Evolutionary conservation across 2,888 invertebrate species (phyloP).

Genomic region (Oxyteleia sp.): DNA sequence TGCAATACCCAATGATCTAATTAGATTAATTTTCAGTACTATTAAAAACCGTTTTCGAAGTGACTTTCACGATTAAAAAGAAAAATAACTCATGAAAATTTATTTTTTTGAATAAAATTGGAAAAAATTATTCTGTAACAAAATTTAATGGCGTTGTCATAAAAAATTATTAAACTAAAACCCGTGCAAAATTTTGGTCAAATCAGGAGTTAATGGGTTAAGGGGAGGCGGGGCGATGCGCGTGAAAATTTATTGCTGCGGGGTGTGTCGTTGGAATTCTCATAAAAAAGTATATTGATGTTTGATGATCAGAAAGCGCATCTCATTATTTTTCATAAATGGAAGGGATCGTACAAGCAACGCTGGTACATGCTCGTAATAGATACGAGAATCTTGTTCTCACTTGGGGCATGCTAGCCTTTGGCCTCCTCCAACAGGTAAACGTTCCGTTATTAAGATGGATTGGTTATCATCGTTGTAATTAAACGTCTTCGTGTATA

Average conservation of each 20-base stretch:
- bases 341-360: not conserved
- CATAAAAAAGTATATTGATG: constrained; percentile 14
- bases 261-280: not conserved
- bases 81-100: too few relatives aligned
- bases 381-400: constrained; percentile 28
- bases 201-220: too few relatives aligned
- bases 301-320: not conserved
- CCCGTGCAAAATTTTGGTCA: too few relatives aligned
- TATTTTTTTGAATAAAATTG: too few relatives aligned
- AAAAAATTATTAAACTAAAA: too few relatives aligned
- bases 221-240: not conserved
- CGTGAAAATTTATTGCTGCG: not conserved
- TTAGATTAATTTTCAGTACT: too few relatives aligned
- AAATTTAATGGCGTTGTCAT: too few relatives aligned
- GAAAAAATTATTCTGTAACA: too few relatives aligned
- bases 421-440: constrained; percentile 20
- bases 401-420: constrained; percentile 9
- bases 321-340: constrained; percentile 22
- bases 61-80: too few relatives aligned
- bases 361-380: constrained; percentile 11
- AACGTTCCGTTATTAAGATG: constrained; percentile 21
- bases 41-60: too few relatives aligned
- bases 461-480: constrained; percentile 15
- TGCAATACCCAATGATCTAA: too few relatives aligned
- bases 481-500: constrained; percentile 6